Evolutionary conservation across 2,113 vertebrate genomes (phyloP), one percentile per base, ranked within the genome.

Genomic region (Vidua macroura): DNA sequence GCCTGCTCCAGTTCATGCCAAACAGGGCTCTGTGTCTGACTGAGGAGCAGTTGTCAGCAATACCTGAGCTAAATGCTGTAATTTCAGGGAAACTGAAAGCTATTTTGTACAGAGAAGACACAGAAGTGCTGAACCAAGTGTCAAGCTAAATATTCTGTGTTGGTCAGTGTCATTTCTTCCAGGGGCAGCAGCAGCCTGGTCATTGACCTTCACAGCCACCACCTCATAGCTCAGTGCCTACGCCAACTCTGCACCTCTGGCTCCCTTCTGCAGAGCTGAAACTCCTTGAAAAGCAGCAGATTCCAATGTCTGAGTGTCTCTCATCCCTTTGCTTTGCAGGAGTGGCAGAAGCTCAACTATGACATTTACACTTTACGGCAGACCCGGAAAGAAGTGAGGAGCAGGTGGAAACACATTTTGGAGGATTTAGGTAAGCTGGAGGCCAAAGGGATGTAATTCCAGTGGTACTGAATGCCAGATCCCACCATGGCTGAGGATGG

Each of bases 341-440:
- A 99, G 84, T 99, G 99, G 99, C 99, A 99, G 86, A 99, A 99
- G 96, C 98, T 99, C 95, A 99, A 99, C 94, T 99, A 98, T 41
- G 98, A 99, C 83, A 99, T 99, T 81, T 98, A 99, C 49, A 97
- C 97, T 7, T 92, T 99, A 81, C 95, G 98, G 58, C 99, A 98
- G 83, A 92, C 98, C 52, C 97, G 97, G 66, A 98, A 98, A 81
- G 98, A 99, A 95, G 98, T 99, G 83, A 97, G 97, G 95, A 96
- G 97, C 87, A 97, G 98, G 64, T 99, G 99, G 99, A 99, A 98
- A 93, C 98, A 98, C 76, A 98, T 99, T 93, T 95, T 99, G 75
- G 98, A 99, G 90, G 98, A 98, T 95, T 97, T 99, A 67, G 99
- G 99, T 99, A 97, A 98, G 97, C 33, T 8, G 17, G 31, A 58